phyloP scores from a whole-genome alignment of 1,140 invertebrate species.

The Caenorhabditis brenneri region DNA sequence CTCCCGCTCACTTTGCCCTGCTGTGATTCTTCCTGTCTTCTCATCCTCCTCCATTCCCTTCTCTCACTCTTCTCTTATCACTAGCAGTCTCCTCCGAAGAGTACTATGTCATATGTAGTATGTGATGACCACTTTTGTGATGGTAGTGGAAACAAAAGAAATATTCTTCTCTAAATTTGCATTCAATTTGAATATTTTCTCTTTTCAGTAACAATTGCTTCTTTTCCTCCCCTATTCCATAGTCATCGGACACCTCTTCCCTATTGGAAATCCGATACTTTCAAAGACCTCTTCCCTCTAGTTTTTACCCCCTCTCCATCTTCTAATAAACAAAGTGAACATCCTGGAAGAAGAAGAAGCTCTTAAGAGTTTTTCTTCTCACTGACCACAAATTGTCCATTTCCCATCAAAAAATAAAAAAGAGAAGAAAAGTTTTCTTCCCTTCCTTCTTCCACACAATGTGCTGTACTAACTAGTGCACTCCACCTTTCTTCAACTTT shows the following conservation, averaged over 20 bases:
- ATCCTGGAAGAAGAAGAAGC: constrained; percentile 13
- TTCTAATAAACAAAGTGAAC: constrained; percentile 44
- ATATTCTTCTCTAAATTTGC: not conserved
- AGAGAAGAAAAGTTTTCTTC: constrained; percentile 18
- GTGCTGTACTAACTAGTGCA: constrained; percentile 28
- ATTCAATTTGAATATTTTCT: constrained; percentile 25
- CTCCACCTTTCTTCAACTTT: not conserved
- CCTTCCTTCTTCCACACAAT: not conserved
- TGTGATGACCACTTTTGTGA: not conserved
- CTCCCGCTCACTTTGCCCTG: not conserved
- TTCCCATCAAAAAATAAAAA: constrained; percentile 21
- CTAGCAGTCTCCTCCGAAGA: no score
- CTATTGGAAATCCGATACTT: constrained; percentile 11
- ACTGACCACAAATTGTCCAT: constrained; percentile 43
- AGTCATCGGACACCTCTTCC: constrained; percentile 28
- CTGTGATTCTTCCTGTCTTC: constrained; percentile 20
- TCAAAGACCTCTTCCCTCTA: not conserved
- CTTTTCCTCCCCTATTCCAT: not conserved
- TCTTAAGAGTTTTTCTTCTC: not conserved
- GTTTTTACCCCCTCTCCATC: no score
- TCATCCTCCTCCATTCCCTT: no score
- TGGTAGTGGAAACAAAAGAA: not conserved
- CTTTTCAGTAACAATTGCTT: constrained; percentile 29
- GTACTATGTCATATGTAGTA: not conserved
- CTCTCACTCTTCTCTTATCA: not conserved